Conservation (phyloP, 2,888 invertebrate species). For the Hirtodrosophila cameraria region DNA sequence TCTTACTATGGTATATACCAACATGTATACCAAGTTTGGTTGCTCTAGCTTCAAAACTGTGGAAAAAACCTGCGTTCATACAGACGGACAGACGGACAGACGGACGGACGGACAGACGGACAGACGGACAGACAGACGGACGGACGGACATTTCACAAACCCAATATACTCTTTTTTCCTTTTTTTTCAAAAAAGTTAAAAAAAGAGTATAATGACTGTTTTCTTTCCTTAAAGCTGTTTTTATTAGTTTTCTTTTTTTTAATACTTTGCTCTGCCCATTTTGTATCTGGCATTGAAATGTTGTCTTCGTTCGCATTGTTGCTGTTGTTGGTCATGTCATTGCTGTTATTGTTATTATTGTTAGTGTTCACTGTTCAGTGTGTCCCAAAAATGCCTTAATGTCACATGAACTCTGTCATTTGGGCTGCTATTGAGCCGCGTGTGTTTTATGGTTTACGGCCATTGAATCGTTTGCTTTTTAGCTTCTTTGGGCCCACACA, state of each 20-base stretch:
- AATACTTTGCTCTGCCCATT: neutral
- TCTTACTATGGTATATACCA: too few relatives aligned
- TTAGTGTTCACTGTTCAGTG: constrained; percentile 38
- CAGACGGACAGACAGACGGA: too few relatives aligned
- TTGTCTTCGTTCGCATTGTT: neutral
- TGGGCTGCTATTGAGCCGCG: constrained; percentile 63
- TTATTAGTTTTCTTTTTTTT: neutral
- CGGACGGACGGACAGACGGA: too few relatives aligned
- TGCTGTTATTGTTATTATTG: constrained; percentile 36
- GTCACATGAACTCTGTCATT: constrained; percentile 73
- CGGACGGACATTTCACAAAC: too few relatives aligned
- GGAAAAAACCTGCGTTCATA: too few relatives aligned
- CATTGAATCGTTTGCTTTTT: constrained; percentile 64
- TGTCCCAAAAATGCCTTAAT: constrained; percentile 60
- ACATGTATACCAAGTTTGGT: too few relatives aligned
- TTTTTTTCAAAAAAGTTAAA: too few relatives aligned
- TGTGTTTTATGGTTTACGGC: constrained; percentile 74
- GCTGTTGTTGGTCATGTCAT: constrained; percentile 14
- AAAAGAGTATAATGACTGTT: too few relatives aligned
- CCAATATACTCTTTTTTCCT: too few relatives aligned
- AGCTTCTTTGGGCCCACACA: constrained; percentile 23
- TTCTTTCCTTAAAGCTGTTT: neutral
- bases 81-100: too few relatives aligned
- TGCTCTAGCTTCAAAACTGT: too few relatives aligned
- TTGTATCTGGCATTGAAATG: neutral